Percentiles rank a stretch among this genome's conserved stretches.
These are phyloP conservation scores for Psittacula derbiana DNA, from an alignment of 2,797 vertebrate genomes.

Conservation along the genomic window DNA sequence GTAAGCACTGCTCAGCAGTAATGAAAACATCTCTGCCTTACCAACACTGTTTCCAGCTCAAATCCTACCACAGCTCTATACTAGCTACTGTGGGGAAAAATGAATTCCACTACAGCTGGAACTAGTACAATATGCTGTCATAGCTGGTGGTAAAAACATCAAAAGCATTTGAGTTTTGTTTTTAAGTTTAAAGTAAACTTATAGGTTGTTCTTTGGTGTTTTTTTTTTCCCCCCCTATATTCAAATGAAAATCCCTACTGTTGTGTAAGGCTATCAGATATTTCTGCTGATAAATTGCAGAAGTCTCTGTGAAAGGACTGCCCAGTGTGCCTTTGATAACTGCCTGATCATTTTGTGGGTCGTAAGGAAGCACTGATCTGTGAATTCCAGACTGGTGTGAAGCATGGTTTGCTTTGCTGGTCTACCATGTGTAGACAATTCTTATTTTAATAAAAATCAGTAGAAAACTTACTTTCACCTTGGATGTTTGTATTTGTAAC, in stretches of 20 bases:
- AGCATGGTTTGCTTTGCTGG: background rate
- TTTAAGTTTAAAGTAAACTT: background rate
- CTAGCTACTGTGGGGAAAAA: background rate
- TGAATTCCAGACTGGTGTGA: background rate
- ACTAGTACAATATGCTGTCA: background rate
- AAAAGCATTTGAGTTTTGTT: background rate
- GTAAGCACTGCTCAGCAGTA: background rate
- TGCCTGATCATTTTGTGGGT: background rate
- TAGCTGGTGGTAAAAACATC: background rate
- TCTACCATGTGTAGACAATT: accelerated
- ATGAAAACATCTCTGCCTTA: background rate
- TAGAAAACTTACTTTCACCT: background rate
- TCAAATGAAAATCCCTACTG: background rate
- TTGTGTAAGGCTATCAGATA: background rate
- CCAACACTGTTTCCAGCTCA: background rate
- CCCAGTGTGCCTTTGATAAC: background rate
- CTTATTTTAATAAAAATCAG: background rate
- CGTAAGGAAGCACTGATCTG: background rate
- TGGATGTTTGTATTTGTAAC: background rate
- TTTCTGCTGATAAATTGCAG: background rate
- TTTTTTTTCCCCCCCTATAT: background rate
- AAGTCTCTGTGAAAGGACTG: background rate
- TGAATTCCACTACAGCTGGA: background rate
- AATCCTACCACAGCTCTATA: accelerated
- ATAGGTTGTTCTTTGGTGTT: background rate